Percentiles rank a stretch among this genome's conserved stretches.
phyloP scores from a whole-genome alignment of 2,113 vertebrate genomes.

The Megalops atlanticus region DNA sequence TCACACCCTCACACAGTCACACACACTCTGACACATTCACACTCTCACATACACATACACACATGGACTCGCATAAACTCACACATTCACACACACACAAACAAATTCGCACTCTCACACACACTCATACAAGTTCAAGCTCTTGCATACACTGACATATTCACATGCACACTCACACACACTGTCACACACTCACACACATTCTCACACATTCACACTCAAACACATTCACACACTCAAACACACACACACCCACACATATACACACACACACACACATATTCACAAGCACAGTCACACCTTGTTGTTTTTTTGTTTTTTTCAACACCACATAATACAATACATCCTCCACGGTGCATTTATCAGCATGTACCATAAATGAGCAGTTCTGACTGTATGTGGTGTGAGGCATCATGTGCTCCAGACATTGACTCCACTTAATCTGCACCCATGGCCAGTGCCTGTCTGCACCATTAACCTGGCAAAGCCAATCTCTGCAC shows the following conservation, averaged over 20 bases:
- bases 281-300: background rate
- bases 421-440: background rate
- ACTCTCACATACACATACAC: background rate
- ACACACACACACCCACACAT: background rate
- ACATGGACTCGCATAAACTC: too few species aligned
- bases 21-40: background rate
- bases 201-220: background rate
- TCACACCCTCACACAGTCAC: background rate
- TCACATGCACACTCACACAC: background rate
- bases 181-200: background rate
- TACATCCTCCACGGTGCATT: background rate
- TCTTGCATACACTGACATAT: background rate
- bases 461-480: conserved; percentile 12
- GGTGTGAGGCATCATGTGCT: conserved; percentile 10
- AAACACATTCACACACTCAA: background rate
- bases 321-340: background rate
- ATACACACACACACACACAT: conserved; percentile 2
- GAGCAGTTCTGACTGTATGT: background rate
- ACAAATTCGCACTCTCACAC: background rate
- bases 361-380: background rate
- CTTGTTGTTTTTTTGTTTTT: background rate
- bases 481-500: conserved; percentile 10
- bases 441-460: conserved; percentile 11
- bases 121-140: background rate
- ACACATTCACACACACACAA: background rate